Evolutionary conservation across 92 coral and sea anemone species (phyloP).

Genomic region (Isaurus tuberculatus): DNA sequence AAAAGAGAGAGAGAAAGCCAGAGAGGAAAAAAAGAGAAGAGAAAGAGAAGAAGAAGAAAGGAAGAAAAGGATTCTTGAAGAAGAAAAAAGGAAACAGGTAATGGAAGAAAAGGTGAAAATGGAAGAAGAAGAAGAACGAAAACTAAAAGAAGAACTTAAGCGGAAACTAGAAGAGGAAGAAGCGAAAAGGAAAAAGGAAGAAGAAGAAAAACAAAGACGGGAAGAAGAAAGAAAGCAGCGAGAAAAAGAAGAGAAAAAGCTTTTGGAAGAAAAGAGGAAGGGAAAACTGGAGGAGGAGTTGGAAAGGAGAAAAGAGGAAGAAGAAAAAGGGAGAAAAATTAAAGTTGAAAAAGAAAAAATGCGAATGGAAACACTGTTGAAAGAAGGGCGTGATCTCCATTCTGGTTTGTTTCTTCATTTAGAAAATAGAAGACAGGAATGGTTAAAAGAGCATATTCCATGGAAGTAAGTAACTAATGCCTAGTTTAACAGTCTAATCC

Average conservation of each 20-base stretch:
- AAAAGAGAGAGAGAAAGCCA: conserved; percentile 37
- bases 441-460: conserved; percentile 79
- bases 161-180: conserved; percentile 29
- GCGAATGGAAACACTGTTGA: conserved; percentile 40
- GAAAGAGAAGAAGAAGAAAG: conserved; percentile 7
- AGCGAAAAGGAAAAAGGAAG: conserved; percentile 36
- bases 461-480: conserved; percentile 73
- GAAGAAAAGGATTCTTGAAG: conserved; percentile 52
- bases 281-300: conserved; percentile 26
- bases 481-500: too few relatives aligned
- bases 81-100: conserved; percentile 34
- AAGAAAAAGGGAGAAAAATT: conserved; percentile 9
- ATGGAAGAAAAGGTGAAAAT: conserved; percentile 39
- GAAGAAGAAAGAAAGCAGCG: conserved; percentile 21
- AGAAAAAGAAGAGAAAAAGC: conserved; percentile 37
- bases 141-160: conserved; percentile 41
- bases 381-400: conserved; percentile 23
- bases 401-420: conserved; percentile 51
- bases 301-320: conserved; percentile 31
- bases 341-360: conserved; percentile 23
- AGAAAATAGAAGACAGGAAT: conserved; percentile 71
- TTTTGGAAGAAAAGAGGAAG: conserved; percentile 30
- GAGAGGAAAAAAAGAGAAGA: conserved; percentile 38
- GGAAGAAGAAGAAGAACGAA: conserved; percentile 54
- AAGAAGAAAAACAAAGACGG: conserved; percentile 35